Base-by-base conservation (phyloP, 2,797 vertebrate genomes). In the Craterocephalus amniculus region DNA sequence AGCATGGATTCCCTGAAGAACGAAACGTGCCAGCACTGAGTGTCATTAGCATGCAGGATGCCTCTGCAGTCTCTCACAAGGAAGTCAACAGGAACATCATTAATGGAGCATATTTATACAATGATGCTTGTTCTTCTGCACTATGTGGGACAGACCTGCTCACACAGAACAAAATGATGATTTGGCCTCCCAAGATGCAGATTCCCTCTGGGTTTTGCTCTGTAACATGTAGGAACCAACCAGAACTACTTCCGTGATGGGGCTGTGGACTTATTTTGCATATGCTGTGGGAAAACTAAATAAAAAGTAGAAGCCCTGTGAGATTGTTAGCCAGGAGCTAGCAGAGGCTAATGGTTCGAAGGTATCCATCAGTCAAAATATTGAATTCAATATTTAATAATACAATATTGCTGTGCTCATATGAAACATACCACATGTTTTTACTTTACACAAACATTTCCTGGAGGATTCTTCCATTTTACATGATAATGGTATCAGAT, bases 21-120 rank as follows among this genome's bases (percentile, higher is more conserved):
- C 31, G 24, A 56, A 78, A 72, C 55, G 61, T 81, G 85, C 88
- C 88, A 78, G 73, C 65, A 70, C 83, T 55, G 80, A 83, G 81
- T 59, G 58, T 85, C 78, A 91, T 92, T 90, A 88, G 70, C 86
- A 91, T 88, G 83, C 81, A 80, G 68, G 70, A 84, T 78, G 66
- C 58, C 54, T 56, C 67, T 20, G 35, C 72, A 36, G 54, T 63
- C 61, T 38, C 61, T 32, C 48, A 79, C 83, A 73, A 66, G 55
- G 72, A 18, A 64, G 26, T 51, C 62, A 72, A 66, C 54, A 32
- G 54, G 63, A 69, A 61, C 29, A 73, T 71, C 38, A 32, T 71
- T 35, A 40, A 70, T 18, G 45, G n/a, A 32, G 3, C 14, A 3
- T 40, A 29, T 54, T 63, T 31, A 27, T 58, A 14, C 4, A 72